These are phyloP conservation scores for Gymnothorax reevesii DNA, from an alignment of 2,797 vertebrate genomes.

Conservation along the genomic window DNA sequence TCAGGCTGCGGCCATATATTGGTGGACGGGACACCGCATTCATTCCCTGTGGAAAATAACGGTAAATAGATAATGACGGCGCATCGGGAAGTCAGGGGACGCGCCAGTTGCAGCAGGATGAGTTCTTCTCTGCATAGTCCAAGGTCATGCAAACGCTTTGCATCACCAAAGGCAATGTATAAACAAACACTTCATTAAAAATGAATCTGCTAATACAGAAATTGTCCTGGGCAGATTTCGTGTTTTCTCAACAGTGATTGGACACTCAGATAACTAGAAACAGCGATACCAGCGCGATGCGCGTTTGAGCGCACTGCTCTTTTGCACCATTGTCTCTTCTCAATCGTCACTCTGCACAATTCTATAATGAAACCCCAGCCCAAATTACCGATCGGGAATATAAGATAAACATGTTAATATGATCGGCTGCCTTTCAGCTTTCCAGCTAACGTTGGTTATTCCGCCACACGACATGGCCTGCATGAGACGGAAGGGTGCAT, in stretches of 20 bases:
- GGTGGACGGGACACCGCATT: not conserved
- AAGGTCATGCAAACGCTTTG: not conserved
- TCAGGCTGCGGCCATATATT: not conserved
- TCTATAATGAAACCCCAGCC: not conserved
- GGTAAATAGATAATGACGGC: not conserved
- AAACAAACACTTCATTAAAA: not conserved
- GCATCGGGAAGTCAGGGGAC: not conserved
- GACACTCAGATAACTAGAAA: not conserved
- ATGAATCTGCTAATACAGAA: not conserved
- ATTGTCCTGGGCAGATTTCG: not conserved
- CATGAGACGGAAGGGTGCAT: not conserved
- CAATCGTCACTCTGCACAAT: not conserved
- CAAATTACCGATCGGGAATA: not conserved
- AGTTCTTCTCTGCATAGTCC: not conserved
- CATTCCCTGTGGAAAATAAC: not conserved
- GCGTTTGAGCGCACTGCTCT: not conserved
- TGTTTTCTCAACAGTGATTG: not conserved
- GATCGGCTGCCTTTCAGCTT: not conserved
- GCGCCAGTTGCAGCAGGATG: not conserved
- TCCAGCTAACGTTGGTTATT: not conserved
- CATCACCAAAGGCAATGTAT: not conserved
- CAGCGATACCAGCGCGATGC: not conserved
- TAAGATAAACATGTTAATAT: not conserved
- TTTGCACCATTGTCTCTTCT: too few relatives aligned
- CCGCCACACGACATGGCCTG: not conserved